A percentile compares a stretch with the other conserved stretches of the same genome.
These are phyloP conservation scores for Urocynchramus pylzowi DNA, from an alignment of 2,113 vertebrate genomes.

Conservation along the genomic window DNA sequence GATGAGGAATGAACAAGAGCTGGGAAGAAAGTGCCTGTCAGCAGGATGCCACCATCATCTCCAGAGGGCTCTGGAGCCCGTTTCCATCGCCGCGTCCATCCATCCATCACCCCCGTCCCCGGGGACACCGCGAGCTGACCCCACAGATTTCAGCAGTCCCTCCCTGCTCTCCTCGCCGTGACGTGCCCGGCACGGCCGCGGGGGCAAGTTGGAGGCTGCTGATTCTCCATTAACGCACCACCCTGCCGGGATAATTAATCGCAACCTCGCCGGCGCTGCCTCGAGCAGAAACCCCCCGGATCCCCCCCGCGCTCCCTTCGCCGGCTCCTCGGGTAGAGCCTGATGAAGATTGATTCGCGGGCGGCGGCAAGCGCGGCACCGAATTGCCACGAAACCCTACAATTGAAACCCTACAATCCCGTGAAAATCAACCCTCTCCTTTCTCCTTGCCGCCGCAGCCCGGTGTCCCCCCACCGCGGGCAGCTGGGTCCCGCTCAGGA, in stretches of 20 bases:
- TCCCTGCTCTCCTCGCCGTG: fast-evolving
- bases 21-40: neutral
- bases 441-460: neutral
- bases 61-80: neutral
- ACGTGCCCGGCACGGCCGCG: neutral
- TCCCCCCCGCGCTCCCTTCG: neutral
- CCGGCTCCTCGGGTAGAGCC: neutral
- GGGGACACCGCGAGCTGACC: neutral
- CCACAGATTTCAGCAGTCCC: neutral
- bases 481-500: neutral
- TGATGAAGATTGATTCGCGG: neutral
- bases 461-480: neutral
- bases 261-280: neutral
- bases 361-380: neutral
- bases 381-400: neutral
- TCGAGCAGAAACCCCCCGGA: neutral
- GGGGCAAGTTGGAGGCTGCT: neutral
- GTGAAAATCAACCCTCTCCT: neutral
- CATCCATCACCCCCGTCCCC: neutral
- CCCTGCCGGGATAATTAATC: neutral
- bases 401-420: neutral
- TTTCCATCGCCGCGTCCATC: neutral
- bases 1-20: neutral
- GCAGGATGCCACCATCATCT: neutral
- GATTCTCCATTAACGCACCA: neutral